A percentile compares a stretch with the other conserved stretches of the same genome.
Evolutionary conservation across 2,888 invertebrate genomes (phyloP).

Genomic region (Phaedon cochleariae): DNA sequence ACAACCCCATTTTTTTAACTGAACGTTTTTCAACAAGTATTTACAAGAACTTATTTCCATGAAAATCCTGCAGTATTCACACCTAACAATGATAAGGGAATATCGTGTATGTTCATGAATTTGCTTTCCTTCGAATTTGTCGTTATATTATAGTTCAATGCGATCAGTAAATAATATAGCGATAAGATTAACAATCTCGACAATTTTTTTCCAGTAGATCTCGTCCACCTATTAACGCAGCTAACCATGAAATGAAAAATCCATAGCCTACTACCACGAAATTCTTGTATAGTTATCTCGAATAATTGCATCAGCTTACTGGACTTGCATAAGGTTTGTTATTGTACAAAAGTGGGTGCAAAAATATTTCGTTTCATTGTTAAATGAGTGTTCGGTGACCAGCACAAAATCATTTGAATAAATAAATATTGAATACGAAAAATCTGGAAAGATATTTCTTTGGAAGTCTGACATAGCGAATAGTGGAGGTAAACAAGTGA

Average conservation of each 20-base stretch:
- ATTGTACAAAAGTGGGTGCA: constrained; percentile 6
- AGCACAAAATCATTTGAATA: neutral
- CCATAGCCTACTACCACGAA: neutral
- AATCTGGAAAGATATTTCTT: neutral
- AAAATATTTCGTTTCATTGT: constrained; percentile 2
- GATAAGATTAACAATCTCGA: neutral
- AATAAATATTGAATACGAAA: neutral
- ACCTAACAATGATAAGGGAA: too few species aligned
- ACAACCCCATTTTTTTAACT: too few species aligned
- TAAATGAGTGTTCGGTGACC: neutral
- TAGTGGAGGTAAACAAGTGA: neutral
- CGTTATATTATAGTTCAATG: too few species aligned
- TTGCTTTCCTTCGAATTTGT: too few species aligned
- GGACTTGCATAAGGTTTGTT: constrained; percentile 9
- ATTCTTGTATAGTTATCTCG: neutral
- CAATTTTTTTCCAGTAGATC: neutral
- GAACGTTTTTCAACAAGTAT: too few species aligned
- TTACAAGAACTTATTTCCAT: too few species aligned
- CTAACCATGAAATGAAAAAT: neutral
- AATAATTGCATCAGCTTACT: constrained; percentile 4
- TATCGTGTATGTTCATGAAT: too few species aligned
- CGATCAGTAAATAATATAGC: neutral
- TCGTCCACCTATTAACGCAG: constrained; percentile 1
- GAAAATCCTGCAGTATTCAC: too few species aligned
- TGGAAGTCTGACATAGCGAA: neutral